These are phyloP conservation scores for Corythornis vintsioides DNA, from an alignment of 2,113 vertebrate species.

Conservation along the genomic window DNA sequence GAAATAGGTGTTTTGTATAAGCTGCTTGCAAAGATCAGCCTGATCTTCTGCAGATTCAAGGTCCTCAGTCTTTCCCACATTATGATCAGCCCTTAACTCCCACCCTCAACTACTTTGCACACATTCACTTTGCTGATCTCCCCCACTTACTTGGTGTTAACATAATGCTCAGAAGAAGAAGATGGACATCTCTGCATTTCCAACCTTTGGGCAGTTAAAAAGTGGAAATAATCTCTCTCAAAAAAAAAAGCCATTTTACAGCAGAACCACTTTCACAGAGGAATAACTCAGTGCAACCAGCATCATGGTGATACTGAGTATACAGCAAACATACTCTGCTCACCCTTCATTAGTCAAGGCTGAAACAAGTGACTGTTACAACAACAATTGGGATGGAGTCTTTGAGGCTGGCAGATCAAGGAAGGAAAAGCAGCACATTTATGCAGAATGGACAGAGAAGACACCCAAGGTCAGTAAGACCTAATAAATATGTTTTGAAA, in stretches of 20 bases:
- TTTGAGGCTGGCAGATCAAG: neutral
- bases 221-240: neutral
- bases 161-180: neutral
- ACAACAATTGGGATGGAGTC: neutral
- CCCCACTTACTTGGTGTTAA: conserved; percentile 6
- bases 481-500: neutral
- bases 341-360: neutral
- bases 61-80: neutral
- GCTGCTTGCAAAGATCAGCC: too few relatives aligned
- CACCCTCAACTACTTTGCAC: neutral
- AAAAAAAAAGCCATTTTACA: neutral
- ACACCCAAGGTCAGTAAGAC: neutral
- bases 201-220: neutral
- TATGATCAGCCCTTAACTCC: neutral
- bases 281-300: neutral
- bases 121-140: neutral
- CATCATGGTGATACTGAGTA: neutral
- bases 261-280: neutral
- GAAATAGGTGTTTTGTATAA: neutral
- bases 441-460: neutral
- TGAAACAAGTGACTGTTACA: neutral
- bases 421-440: neutral
- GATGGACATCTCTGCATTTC: neutral
- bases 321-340: neutral
- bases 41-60: neutral